Conservation (phyloP, 2,888 invertebrate genomes). For the Siphonodentalium dalli region DNA sequence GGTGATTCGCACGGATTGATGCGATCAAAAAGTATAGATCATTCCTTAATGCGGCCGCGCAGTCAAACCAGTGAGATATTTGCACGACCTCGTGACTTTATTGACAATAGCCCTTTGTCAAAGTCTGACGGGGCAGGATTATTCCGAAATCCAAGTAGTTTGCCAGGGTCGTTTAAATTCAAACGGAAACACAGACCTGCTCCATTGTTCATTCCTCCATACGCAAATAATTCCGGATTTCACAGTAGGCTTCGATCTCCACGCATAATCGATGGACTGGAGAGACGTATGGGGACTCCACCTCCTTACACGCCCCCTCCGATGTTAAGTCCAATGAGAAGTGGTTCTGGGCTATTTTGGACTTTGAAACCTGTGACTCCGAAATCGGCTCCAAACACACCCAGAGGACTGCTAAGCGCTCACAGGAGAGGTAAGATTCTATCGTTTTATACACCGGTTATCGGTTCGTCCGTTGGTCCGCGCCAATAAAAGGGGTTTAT, state of each 20-base stretch:
- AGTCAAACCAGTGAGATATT: constrained; percentile 46
- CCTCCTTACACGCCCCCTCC: constrained; percentile 91
- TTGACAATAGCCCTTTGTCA: constrained; percentile 38
- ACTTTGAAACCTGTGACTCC: constrained; percentile 47
- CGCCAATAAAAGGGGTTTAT: too few species aligned
- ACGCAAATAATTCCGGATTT: constrained; percentile 66
- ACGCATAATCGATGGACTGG: constrained; percentile 49
- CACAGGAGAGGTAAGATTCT: too few species aligned
- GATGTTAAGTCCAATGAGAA: constrained; percentile 88
- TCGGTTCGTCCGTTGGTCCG: too few species aligned
- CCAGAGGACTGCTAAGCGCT: too few species aligned
- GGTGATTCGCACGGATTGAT: constrained; percentile 48
- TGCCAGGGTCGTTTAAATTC: constrained; percentile 63
- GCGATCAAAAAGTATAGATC: constrained; percentile 46
- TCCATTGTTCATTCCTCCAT: constrained; percentile 66
- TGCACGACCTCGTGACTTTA: constrained; percentile 25
- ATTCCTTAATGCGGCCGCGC: constrained; percentile 48
- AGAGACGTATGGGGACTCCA: constrained; percentile 59
- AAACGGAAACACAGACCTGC: constrained; percentile 64
- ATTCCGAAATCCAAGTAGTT: constrained; percentile 80
- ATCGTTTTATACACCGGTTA: too few species aligned
- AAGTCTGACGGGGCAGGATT: constrained; percentile 75
- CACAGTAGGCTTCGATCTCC: constrained; percentile 69
- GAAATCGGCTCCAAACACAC: constrained; percentile 61
- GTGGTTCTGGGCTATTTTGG: constrained; percentile 84